phyloP scores from a whole-genome alignment of 2,888 invertebrate genomes.

The Amiota communis region DNA sequence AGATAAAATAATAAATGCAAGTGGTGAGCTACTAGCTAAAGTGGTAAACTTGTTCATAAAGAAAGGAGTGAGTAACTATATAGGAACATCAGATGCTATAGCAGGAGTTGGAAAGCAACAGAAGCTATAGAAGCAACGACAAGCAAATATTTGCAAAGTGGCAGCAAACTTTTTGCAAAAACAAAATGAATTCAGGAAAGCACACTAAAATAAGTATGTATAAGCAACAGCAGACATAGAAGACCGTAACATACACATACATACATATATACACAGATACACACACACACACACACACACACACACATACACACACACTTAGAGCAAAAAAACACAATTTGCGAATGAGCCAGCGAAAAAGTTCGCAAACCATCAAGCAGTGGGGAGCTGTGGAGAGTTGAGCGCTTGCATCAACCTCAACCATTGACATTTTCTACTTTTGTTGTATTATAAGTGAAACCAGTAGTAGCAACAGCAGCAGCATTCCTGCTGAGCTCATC shows the following conservation, averaged over 20 bases:
- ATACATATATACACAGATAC: neutral
- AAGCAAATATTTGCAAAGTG: constrained; percentile 65
- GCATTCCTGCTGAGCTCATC: constrained; percentile 53
- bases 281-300: neutral
- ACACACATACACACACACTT: no score
- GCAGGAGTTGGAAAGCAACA: neutral
- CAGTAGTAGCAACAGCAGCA: no score
- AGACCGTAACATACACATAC: neutral
- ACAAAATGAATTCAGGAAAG: constrained; percentile 15
- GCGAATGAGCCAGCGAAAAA: constrained; percentile 12
- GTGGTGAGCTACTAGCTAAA: no score
- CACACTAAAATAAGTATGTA: constrained; percentile 23
- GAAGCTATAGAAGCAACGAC: constrained; percentile 41
- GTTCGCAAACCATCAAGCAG: neutral
- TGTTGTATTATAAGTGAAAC: no score
- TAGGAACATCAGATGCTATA: no score
- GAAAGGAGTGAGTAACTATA: no score
- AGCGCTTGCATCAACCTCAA: no score
- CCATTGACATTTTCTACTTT: no score
- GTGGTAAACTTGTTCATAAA: no score
- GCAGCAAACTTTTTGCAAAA: constrained; percentile 53
- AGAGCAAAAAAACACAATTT: neutral
- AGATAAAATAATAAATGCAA: no score
- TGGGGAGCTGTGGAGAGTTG: neutral
- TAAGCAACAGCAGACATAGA: neutral